Evolutionary conservation across 1,140 invertebrate species (phyloP).

Genomic region (Plectrocnemia conspersa): DNA sequence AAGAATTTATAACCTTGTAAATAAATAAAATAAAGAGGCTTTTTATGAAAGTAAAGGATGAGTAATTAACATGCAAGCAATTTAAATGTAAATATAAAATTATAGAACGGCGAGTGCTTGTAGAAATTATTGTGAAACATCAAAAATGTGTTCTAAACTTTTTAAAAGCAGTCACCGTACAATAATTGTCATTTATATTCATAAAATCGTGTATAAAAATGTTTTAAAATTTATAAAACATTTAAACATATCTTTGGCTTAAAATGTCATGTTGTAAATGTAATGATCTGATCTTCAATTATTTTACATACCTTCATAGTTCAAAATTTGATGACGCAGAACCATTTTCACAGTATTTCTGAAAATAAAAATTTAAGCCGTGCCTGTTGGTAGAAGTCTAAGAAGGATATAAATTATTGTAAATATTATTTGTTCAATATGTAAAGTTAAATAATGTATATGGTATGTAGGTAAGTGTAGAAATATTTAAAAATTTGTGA

Average conservation of each 20-base stretch:
- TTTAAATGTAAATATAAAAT: not conserved
- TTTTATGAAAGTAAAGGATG: not conserved
- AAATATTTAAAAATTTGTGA: slow-evolving; percentile 3
- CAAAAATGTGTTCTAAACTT: no score
- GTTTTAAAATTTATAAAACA: not conserved
- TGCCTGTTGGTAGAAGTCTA: slow-evolving; percentile 13
- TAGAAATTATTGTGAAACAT: no score
- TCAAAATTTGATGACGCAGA: not conserved
- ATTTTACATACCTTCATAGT: not conserved
- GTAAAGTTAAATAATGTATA: slow-evolving; percentile 10
- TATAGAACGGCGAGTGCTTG: no score
- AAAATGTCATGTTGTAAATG: not conserved
- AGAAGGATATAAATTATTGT: not conserved
- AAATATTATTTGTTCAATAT: slow-evolving; percentile 10
- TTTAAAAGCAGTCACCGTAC: no score
- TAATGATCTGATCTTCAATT: not conserved
- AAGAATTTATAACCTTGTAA: not conserved
- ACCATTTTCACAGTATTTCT: not conserved
- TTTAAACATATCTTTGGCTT: not conserved
- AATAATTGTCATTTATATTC: not conserved
- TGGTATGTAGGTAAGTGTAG: not conserved
- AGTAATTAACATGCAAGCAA: not conserved
- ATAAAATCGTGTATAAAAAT: not conserved
- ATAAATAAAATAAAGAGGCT: not conserved
- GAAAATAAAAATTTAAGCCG: slow-evolving; percentile 12